Conservation (phyloP, 2,888 invertebrate species). For the Pyrgus malvae region DNA sequence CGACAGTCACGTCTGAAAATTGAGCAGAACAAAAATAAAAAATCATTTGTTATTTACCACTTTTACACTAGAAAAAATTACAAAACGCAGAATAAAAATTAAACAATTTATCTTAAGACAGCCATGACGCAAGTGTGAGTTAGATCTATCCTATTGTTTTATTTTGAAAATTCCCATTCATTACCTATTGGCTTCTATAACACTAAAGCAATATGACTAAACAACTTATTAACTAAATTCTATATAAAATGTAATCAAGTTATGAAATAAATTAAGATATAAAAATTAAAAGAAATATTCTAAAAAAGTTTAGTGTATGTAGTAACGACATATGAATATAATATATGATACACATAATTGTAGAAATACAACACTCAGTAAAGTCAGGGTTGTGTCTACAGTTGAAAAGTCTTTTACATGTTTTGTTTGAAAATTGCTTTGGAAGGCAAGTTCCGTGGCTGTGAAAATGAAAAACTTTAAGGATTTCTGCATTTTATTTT, state of each 20-base stretch:
- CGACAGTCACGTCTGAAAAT: too few species aligned
- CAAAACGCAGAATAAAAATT: too few species aligned
- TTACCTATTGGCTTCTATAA: conserved; percentile 30
- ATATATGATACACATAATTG: conserved; percentile 14
- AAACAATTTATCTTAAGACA: too few species aligned
- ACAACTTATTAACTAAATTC: conserved; percentile 2
- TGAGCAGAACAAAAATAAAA: too few species aligned
- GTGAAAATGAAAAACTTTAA: too few species aligned
- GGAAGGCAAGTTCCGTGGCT: too few species aligned
- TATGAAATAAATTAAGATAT: conserved; percentile 1
- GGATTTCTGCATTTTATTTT: too few species aligned
- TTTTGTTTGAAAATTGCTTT: too few species aligned
- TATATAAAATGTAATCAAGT: not conserved
- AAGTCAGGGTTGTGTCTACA: conserved; percentile 16
- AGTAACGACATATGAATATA: conserved; percentile 20
- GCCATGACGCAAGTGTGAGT: conserved; percentile 29
- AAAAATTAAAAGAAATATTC: not conserved
- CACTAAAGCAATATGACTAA: conserved; percentile 26
- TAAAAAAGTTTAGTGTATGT: conserved; percentile 15
- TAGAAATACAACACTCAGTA: conserved; percentile 7
- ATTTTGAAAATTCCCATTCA: not conserved
- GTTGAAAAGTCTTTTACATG: too few species aligned
- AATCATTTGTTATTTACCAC: not conserved
- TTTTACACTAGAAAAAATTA: too few species aligned
- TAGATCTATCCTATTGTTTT: conserved; percentile 24